These are phyloP conservation scores for Biston betularia DNA, from an alignment of 2,888 invertebrate species.

Conservation along the genomic window DNA sequence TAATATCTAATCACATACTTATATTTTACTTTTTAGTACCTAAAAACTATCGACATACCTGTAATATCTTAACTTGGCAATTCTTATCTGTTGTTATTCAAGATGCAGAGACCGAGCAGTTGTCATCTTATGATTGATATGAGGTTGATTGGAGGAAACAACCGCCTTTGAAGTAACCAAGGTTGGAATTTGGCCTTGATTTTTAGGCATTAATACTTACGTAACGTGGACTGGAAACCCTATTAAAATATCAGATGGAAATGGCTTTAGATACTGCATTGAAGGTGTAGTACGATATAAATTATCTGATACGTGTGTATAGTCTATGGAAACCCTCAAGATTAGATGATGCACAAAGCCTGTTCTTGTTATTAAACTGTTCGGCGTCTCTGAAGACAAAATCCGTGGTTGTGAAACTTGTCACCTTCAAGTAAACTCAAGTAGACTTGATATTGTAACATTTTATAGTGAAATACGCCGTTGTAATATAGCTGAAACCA, in stretches of 20 bases:
- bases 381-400: slow-evolving; percentile 8
- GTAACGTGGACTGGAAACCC: slow-evolving; percentile 22
- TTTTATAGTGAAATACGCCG: neutral
- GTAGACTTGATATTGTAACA: neutral
- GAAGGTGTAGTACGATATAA: neutral
- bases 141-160: slow-evolving; percentile 70
- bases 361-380: slow-evolving; percentile 1
- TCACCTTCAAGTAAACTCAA: slow-evolving; percentile 3
- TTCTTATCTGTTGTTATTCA: slow-evolving; percentile 68
- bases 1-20: too few relatives aligned
- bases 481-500: neutral
- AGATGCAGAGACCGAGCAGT: slow-evolving; percentile 53
- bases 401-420: slow-evolving; percentile 6
- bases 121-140: slow-evolving; percentile 76
- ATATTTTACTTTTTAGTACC: neutral
- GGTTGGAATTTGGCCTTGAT: slow-evolving; percentile 60
- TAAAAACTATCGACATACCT: neutral
- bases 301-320: slow-evolving; percentile 1
- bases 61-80: slow-evolving; percentile 23
- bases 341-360: slow-evolving; percentile 20
- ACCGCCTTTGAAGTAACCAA: slow-evolving; percentile 60
- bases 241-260: slow-evolving; percentile 1
- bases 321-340: slow-evolving; percentile 3
- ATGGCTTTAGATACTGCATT: neutral
- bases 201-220: slow-evolving; percentile 41